phyloP scores from a whole-genome alignment of 2,113 vertebrate genomes.

The Peromyscus leucopus region DNA sequence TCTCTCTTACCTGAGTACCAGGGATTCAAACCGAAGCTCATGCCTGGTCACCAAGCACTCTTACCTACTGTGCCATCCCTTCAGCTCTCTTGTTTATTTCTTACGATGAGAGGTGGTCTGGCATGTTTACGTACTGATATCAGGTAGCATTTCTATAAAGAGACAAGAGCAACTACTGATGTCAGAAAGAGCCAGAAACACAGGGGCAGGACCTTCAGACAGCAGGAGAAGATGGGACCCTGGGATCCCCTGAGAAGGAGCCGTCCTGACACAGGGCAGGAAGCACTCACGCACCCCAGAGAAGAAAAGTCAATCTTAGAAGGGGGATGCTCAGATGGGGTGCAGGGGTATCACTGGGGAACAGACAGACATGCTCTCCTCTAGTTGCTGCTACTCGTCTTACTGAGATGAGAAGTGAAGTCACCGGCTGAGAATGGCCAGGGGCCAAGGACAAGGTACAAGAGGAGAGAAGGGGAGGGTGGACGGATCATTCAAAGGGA shows the following conservation, averaged over 20 bases:
- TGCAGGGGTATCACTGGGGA: not conserved
- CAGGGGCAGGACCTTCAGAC: not conserved
- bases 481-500: not conserved
- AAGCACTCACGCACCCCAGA: not conserved
- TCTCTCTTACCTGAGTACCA: not conserved
- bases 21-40: not conserved
- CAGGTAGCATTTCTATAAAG: not conserved
- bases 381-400: not conserved
- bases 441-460: not conserved
- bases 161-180: not conserved
- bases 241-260: not conserved
- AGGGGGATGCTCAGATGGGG: not conserved
- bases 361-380: accelerated
- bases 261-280: not conserved
- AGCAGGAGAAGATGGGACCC: not conserved
- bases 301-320: not conserved
- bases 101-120: not conserved
- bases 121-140: not conserved
- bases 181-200: not conserved
- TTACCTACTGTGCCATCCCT: not conserved
- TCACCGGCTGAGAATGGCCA: not conserved
- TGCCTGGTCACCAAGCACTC: not conserved
- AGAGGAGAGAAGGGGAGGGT: not conserved
- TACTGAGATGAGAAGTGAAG: not conserved
- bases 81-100: not conserved